phyloP scores from a whole-genome alignment of 2,797 vertebrate genomes.

The Coregonus suidteri region DNA sequence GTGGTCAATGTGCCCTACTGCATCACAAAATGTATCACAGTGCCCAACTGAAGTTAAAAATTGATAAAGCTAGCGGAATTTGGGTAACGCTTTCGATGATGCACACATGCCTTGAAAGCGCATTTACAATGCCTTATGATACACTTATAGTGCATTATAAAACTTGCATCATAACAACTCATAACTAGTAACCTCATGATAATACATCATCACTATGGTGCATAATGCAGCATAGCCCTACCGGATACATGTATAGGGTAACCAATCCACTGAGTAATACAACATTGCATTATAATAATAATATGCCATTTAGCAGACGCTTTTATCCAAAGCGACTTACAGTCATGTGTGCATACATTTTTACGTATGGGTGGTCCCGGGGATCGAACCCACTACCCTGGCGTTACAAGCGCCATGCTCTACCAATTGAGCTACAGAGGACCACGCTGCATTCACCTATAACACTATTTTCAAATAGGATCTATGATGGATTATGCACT shows the following conservation, averaged over 20 bases:
- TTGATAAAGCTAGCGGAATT: neutral
- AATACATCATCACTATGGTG: neutral
- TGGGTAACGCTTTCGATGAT: neutral
- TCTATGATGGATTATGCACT: no score
- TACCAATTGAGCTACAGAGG: no score
- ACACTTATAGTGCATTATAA: neutral
- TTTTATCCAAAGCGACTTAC: no score
- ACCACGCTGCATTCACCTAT: neutral
- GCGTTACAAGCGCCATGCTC: no score
- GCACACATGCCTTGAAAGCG: neutral
- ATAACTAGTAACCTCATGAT: neutral
- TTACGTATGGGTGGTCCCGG: no score
- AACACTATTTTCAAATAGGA: no score
- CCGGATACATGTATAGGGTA: no score
- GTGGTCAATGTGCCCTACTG: conserved; percentile 2
- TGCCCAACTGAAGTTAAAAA: neutral
- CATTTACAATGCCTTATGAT: no score
- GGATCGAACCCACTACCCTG: no score
- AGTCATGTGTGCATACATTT: no score
- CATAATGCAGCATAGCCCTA: no score
- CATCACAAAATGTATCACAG: neutral
- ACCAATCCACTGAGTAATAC: neutral
- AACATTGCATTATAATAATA: neutral
- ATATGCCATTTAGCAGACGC: no score
- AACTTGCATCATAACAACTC: neutral